Conservation (phyloP, 2,113 vertebrate genomes). For the Bujurquina vittata region DNA sequence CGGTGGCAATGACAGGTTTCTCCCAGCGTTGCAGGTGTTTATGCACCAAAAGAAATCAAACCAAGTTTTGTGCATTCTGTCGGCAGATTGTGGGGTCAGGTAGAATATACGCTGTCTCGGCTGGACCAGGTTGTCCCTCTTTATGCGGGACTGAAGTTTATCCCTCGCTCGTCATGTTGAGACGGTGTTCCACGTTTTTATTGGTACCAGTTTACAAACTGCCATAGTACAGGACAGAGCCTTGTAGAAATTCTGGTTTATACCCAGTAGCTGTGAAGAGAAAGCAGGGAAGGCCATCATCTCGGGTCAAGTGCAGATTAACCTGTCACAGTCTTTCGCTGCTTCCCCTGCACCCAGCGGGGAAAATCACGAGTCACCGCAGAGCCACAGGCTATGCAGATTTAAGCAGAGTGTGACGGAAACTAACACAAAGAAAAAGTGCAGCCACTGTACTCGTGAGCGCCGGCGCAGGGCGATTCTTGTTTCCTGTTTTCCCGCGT, state of each 20-base stretch:
- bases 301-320: constrained; percentile 12
- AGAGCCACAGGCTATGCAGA: not conserved
- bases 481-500: fast-evolving
- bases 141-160: not conserved
- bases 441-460: not conserved
- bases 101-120: not conserved
- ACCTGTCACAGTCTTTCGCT: constrained; percentile 3
- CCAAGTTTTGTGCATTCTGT: fast-evolving
- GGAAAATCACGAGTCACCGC: not conserved
- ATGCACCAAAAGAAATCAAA: not conserved
- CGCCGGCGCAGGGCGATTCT: not conserved
- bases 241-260: not conserved
- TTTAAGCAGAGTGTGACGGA: not conserved
- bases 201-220: not conserved
- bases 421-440: not conserved
- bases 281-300: constrained; percentile 11
- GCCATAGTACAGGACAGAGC: not conserved
- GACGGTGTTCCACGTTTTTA: not conserved
- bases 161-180: not conserved
- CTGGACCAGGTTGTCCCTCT: not conserved
- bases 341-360: not conserved
- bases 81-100: not conserved
- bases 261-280: not conserved
- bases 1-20: no score
- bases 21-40: not conserved